Conservation (phyloP, 2,113 vertebrate genomes). For the Brevimyrus niger region DNA sequence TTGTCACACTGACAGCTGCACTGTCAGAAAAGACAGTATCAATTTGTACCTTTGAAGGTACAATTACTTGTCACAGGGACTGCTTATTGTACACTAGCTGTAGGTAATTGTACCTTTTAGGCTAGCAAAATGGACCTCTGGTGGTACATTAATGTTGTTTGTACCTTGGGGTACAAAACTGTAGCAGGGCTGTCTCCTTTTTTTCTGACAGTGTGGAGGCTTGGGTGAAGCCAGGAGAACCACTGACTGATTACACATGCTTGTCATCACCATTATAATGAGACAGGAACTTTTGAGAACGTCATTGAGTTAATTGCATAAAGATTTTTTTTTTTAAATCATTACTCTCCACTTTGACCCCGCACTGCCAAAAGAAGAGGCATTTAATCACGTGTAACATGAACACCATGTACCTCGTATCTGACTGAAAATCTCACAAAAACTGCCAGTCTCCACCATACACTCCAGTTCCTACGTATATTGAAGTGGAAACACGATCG, state of each 20-base stretch:
- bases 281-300: background rate
- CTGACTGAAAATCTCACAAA: background rate
- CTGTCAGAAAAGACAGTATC: background rate
- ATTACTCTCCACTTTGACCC: background rate
- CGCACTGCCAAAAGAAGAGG: background rate
- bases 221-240: background rate
- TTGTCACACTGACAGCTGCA: background rate
- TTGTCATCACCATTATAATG: background rate
- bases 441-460: background rate
- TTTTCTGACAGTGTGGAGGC: background rate
- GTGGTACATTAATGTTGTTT: background rate
- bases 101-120: background rate
- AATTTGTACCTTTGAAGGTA: background rate
- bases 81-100: background rate
- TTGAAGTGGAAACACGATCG: background rate
- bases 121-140: background rate
- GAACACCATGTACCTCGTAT: background rate
- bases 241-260: background rate
- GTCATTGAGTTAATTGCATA: background rate
- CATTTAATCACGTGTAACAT: background rate
- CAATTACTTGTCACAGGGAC: background rate
- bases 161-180: background rate
- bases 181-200: background rate
- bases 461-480: background rate
- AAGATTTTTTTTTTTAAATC: background rate